Conservation (phyloP, 2,113 vertebrate species). For the Tretioscincus oriximinensis region DNA sequence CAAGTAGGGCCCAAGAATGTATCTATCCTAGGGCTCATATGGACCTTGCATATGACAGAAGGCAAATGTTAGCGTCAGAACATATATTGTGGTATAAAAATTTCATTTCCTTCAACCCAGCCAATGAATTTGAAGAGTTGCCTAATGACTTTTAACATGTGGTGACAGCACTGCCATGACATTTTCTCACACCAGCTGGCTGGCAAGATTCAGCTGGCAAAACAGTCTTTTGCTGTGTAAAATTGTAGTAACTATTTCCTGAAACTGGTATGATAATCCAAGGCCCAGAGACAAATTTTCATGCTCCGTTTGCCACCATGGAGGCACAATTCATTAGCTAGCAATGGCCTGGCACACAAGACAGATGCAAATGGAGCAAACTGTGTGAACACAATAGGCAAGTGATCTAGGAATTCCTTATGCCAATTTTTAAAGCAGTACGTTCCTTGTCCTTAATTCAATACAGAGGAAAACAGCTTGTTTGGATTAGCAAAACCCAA, state of each 20-base stretch:
- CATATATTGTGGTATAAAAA: slow-evolving; percentile 1
- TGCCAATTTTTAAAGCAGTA: slow-evolving; percentile 4
- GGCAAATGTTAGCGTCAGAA: neutral
- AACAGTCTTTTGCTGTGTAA: neutral
- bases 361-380: neutral
- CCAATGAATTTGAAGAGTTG: slow-evolving; percentile 25
- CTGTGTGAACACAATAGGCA: neutral
- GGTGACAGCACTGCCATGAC: slow-evolving; percentile 17
- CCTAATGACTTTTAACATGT: slow-evolving; percentile 27
- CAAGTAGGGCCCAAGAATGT: neutral
- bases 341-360: slow-evolving; percentile 18
- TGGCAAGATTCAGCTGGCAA: slow-evolving; percentile 24
- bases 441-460: neutral
- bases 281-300: slow-evolving; percentile 26
- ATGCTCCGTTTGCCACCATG: slow-evolving; percentile 25
- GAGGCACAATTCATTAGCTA: slow-evolving; percentile 28
- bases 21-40: neutral
- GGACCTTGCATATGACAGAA: neutral
- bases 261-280: slow-evolving; percentile 20
- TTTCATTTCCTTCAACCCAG: neutral
- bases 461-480: neutral
- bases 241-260: slow-evolving; percentile 2
- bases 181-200: slow-evolving; percentile 10
- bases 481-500: neutral
- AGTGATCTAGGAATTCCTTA: neutral